Evolutionary conservation across 2,888 invertebrate genomes (phyloP).

Genomic region (Dicroscelio sp.): DNA sequence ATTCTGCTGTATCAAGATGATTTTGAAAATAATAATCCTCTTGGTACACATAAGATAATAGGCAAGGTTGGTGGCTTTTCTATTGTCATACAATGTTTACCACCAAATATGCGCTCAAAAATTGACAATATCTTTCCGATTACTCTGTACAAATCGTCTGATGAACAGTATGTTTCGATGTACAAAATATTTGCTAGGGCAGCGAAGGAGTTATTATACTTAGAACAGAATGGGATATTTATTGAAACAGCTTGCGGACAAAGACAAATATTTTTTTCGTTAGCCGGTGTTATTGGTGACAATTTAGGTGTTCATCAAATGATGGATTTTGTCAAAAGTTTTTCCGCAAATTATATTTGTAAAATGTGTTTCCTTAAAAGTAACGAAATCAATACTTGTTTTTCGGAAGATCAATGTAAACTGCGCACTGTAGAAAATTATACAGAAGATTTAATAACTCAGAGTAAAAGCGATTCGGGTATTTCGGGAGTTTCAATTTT

Average conservation of each 20-base stretch:
- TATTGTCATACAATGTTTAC: constrained; percentile 75
- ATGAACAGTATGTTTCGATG: constrained; percentile 37
- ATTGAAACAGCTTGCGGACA: constrained; percentile 13
- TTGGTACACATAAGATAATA: constrained; percentile 41
- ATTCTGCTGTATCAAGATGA: too few relatives aligned
- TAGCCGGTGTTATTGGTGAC: constrained; percentile 43
- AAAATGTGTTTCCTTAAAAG: constrained; percentile 63
- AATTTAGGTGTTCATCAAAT: constrained; percentile 55
- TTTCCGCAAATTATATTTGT: constrained; percentile 69
- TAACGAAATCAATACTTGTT: constrained; percentile 7
- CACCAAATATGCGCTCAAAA: constrained; percentile 66
- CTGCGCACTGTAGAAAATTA: constrained; percentile 40
- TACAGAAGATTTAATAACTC: constrained; percentile 16
- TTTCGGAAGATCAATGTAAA: constrained; percentile 1
- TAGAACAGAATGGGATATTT: constrained; percentile 51
- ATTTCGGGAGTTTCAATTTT: constrained; percentile 57
- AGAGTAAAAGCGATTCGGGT: constrained; percentile 52
- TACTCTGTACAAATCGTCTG: constrained; percentile 64
- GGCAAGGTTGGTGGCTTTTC: constrained; percentile 74
- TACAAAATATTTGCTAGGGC: constrained; percentile 60
- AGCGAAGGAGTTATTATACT: constrained; percentile 33
- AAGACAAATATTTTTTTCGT: constrained; percentile 39
- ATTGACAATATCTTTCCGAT: constrained; percentile 56
- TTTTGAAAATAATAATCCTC: constrained; percentile 37
- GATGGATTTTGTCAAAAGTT: constrained; percentile 60